Conservation (phyloP, 2,888 invertebrate species). For the Microchrysa polita region DNA sequence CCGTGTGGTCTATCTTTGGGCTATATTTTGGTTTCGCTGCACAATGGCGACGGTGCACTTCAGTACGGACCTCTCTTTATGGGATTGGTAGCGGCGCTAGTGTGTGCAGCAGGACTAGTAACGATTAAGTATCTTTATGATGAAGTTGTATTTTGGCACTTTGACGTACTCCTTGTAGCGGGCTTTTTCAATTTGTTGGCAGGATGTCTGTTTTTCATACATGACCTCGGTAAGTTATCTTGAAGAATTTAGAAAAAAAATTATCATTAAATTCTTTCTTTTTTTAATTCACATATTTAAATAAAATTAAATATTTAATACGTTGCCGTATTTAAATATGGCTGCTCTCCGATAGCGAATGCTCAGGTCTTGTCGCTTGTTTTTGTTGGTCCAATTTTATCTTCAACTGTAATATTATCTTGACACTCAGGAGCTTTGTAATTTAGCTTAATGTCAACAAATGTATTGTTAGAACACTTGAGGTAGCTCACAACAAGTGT, state of each 20-base stretch:
- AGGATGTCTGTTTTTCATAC: slow-evolving; percentile 60
- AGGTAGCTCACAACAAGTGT: no score
- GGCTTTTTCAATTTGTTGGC: slow-evolving; percentile 56
- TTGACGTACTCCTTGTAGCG: slow-evolving; percentile 55
- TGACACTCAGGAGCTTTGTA: neutral
- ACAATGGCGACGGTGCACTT: slow-evolving; percentile 51
- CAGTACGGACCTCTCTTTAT: slow-evolving; percentile 59
- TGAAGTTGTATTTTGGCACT: slow-evolving; percentile 59
- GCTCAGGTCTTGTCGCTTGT: neutral
- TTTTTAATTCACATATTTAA: no score
- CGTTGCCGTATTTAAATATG: no score
- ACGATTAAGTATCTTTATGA: slow-evolving; percentile 56
- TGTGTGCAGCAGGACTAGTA: slow-evolving; percentile 54
- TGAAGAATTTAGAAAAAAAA: neutral
- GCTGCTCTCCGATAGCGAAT: no score
- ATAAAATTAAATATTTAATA: no score
- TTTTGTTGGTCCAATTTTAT: slow-evolving; percentile 17
- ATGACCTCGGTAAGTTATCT: slow-evolving; percentile 57
- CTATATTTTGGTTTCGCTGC: slow-evolving; percentile 59
- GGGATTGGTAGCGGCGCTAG: slow-evolving; percentile 55
- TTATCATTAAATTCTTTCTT: neutral
- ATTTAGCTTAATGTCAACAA: no score
- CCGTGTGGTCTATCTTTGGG: slow-evolving; percentile 60
- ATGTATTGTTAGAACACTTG: no score
- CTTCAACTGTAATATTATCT: slow-evolving; percentile 5